Base-by-base conservation (phyloP, 2,797 vertebrate genomes). In the Spizella passerina region DNA sequence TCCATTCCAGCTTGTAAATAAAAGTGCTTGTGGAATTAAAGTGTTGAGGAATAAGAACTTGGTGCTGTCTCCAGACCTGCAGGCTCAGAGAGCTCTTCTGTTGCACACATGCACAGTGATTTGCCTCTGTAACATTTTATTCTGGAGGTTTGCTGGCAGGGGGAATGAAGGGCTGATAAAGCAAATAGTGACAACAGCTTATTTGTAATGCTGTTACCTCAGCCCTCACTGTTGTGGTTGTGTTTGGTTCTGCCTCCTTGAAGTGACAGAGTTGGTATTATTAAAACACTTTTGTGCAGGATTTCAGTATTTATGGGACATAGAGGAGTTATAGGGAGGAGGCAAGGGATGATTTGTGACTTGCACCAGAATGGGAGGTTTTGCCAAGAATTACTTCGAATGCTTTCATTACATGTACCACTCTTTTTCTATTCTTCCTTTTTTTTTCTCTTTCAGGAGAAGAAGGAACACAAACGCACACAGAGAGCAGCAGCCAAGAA, bases 381-480 rank as follows among this genome's bases (percentile, higher is more conserved):
- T 63, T 81, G 30, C 46, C 39, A 71, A 39, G 59, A 44, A 13
- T 36, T 68, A 29, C 16, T 87, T 36, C 8, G 34, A 66, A 24
- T 22, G 26, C 8, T 3, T 81, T 80, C 7, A 11, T 87, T 68
- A 12, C 12, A 27, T 16, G 34, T 63, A 8, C 82, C 69, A 69
- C 72, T 83, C 29, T 18, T 47, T 66, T 22, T 53, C 32, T 57
- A 17, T 46, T 22, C 10, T 61, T 57, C 59, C 39, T 38, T 68
- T 1, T 36, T 18, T 24, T 39, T 52, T 53, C 77, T 68, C 38
- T 68, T 64, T 38, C 96, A 99, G 99, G 98, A 98, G 99, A 99
- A 80, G 99, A 99, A 88, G 99, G 99, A 85, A 97, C 98, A 6
- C 99, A 99, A 96, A 98, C 98, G 15, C 98, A 98, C 29, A 96